Conservation (phyloP, 2,888 invertebrate genomes). For the Noctua janthina region DNA sequence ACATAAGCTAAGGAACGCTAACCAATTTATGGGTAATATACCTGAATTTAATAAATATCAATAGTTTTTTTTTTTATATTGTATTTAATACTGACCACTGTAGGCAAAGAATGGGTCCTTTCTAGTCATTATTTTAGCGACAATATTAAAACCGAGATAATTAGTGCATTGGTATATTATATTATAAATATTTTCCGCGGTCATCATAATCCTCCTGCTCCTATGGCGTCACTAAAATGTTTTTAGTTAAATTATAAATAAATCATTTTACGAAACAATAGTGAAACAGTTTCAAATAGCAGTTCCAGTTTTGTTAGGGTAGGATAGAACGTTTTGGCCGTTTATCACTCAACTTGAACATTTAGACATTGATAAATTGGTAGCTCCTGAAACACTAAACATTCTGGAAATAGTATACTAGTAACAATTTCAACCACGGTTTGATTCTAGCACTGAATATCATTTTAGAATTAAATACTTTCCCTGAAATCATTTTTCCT, state of each 20-base stretch:
- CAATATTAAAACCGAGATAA: not conserved
- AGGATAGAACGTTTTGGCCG: slow-evolving; percentile 29
- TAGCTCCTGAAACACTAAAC: slow-evolving; percentile 41
- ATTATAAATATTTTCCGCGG: not conserved
- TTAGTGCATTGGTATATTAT: not conserved
- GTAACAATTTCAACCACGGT: slow-evolving; percentile 23
- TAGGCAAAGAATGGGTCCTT: not conserved
- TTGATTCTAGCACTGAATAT: slow-evolving; percentile 2
- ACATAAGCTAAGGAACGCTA: no score
- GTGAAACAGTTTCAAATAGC: slow-evolving; percentile 14
- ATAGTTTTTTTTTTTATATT: not conserved
- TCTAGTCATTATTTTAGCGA: not conserved
- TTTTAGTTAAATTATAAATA: slow-evolving; percentile 1
- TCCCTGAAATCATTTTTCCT: not conserved
- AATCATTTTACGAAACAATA: slow-evolving; percentile 21
- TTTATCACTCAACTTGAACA: slow-evolving; percentile 59
- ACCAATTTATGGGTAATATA: no score
- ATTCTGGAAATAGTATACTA: slow-evolving; percentile 36
- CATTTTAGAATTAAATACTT: not conserved
- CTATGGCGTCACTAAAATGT: not conserved
- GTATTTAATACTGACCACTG: not conserved
- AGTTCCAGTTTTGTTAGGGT: slow-evolving; percentile 5
- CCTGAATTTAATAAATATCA: no score
- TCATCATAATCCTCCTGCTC: not conserved
- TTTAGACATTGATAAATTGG: slow-evolving; percentile 61